Percentiles rank a stretch among this genome's conserved stretches.
These are phyloP conservation scores for Sparidentex hasta DNA, from an alignment of 2,797 vertebrate genomes.

Conservation along the genomic window DNA sequence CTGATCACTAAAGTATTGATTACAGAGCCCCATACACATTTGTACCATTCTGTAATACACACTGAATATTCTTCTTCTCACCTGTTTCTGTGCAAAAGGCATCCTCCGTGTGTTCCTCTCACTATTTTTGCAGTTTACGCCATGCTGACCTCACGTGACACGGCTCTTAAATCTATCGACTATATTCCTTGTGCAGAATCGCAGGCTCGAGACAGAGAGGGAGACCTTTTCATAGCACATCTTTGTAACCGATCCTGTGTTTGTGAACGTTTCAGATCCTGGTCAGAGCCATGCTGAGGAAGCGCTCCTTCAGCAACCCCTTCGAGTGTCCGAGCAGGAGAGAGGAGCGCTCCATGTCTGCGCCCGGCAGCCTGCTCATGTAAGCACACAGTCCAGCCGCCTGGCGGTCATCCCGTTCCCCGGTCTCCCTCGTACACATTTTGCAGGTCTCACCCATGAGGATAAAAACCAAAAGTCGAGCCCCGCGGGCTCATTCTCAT, in stretches of 20 bases:
- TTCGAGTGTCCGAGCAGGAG: conserved; percentile 90
- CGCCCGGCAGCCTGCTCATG: conserved; percentile 92
- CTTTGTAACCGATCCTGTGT: not conserved
- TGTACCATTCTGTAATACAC: too few relatives aligned
- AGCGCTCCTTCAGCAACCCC: conserved; percentile 96
- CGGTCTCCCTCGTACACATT: not conserved
- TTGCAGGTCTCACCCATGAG: conserved; percentile 9
- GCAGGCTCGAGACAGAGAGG: too few relatives aligned
- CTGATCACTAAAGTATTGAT: too few relatives aligned
- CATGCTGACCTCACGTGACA: too few relatives aligned
- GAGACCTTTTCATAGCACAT: not conserved
- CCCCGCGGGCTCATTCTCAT: not conserved
- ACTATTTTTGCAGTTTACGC: too few relatives aligned
- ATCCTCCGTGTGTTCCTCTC: too few relatives aligned
- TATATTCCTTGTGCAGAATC: too few relatives aligned
- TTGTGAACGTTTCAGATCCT: conserved; percentile 88
- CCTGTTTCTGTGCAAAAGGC: too few relatives aligned
- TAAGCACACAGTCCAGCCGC: conserved; percentile 76
- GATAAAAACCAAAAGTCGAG: not conserved
- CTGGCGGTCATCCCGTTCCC: conserved; percentile 8
- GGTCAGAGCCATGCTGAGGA: conserved; percentile 97
- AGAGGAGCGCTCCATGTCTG: conserved; percentile 95
- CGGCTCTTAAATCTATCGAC: too few relatives aligned
- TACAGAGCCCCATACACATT: too few relatives aligned
- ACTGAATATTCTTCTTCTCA: too few relatives aligned